Evolutionary conservation across 2,888 invertebrate genomes (phyloP), one percentile per base, ranked within the genome.

Genomic region (Drosophila mimetica): DNA sequence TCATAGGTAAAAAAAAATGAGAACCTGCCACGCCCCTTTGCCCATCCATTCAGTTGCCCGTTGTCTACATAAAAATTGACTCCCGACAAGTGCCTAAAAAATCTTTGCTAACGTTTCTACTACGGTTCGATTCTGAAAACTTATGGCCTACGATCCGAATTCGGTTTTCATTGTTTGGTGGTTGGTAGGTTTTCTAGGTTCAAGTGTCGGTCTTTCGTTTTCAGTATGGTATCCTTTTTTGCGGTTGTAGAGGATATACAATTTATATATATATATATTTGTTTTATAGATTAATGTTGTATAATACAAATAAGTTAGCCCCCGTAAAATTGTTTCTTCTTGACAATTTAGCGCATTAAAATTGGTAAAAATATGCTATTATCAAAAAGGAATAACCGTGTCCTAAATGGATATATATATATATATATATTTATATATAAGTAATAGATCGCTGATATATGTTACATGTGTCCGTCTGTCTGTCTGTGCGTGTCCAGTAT

Each of bases 321-420:
- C 53, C 54, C 60, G 70, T 64, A 46, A 65, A 65, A 65, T 48
- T 55, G 64, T 67, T 57, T 46, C 61, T 14, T 52, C 42, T 55
- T 16, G 32, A 42, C 59, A 37, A 46, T 54, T 32, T 59, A 20
- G 46, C 53, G 47, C 44, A 61, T 65, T 58, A 48, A 39, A 65
- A 69, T 73, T 59, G 60, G 57, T 76, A 74, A 77, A 79, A 67
- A 70, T 77, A 71, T 74, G 36, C 72, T 82, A 79, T 63, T 84
- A 83, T 82, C 84, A 82, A 82, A 81, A 83, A 71, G 77, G 61
- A 59, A 61, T 71, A 71, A 67, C 59, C 57, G 51, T 78, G 65
- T 74, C 70, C 69, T 48, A 70, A 75, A 51, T 69, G 64, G 61
- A 76, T 75, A 58, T 75, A 25, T 75, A 57, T 74, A 57, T 74